A percentile compares a stretch with the other conserved stretches of the same genome.
Evolutionary conservation across 53 echinoderm and acorn worm species (phyloP).

Genomic region (Mesocentrotus franciscanus): DNA sequence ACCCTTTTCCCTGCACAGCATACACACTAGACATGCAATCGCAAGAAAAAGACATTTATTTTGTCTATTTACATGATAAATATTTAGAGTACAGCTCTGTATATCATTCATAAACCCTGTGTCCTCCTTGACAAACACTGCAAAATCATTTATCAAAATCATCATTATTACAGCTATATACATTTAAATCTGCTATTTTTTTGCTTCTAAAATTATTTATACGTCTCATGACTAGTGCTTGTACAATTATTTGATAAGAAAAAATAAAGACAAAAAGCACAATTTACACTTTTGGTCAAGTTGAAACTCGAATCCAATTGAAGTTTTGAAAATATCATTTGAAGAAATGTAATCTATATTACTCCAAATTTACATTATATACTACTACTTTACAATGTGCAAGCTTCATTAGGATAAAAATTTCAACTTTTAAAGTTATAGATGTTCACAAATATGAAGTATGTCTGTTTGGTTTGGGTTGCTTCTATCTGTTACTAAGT

Average conservation of each 20-base stretch:
- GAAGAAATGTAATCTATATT: too few species aligned
- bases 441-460: not conserved
- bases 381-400: too few species aligned
- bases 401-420: too few species aligned
- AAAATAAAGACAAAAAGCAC: too few species aligned
- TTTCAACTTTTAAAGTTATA: not conserved
- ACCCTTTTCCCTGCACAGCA: constrained; percentile 3
- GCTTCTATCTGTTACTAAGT: not conserved
- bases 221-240: not conserved
- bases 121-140: not conserved
- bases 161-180: not conserved
- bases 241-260: not conserved
- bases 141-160: not conserved
- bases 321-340: too few species aligned
- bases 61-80: constrained; percentile 26
- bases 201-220: not conserved
- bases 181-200: not conserved
- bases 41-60: constrained; percentile 2
- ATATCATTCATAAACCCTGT: not conserved
- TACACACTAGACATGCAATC: not conserved
- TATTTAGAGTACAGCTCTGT: constrained; percentile 36
- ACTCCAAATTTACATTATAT: too few species aligned
- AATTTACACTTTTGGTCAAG: too few species aligned
- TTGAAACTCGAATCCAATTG: too few species aligned
- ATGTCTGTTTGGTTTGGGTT: not conserved